Conservation (phyloP, 2,888 invertebrate genomes). For the Chrysina gloriosa region DNA sequence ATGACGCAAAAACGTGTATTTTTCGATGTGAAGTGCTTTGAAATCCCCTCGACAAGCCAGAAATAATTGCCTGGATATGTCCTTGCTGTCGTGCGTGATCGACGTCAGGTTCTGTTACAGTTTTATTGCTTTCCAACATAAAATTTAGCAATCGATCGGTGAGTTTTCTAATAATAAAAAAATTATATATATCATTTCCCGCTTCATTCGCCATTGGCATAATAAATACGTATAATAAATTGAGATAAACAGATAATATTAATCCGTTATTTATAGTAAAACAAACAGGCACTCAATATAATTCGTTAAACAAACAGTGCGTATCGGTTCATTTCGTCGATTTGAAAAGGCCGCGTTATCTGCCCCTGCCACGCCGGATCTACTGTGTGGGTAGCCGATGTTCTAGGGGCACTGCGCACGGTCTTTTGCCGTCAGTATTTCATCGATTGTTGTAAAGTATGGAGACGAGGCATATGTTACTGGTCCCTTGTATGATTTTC, state of each 20-base stretch:
- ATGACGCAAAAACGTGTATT: too few species aligned
- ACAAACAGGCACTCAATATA: neutral
- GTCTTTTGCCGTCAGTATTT: neutral
- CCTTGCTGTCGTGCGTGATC: too few species aligned
- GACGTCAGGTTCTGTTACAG: too few species aligned
- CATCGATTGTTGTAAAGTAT: slow-evolving; percentile 52
- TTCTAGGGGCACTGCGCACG: slow-evolving; percentile 32
- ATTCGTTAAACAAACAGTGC: neutral
- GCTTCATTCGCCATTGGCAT: too few species aligned
- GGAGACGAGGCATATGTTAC: slow-evolving; percentile 60
- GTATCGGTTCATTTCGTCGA: neutral
- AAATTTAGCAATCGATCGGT: too few species aligned
- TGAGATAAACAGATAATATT: slow-evolving; percentile 2
- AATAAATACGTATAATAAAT: too few species aligned
- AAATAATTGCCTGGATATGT: too few species aligned
- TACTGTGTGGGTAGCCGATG: slow-evolving; percentile 36
- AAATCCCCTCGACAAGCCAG: too few species aligned
- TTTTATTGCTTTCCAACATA: too few species aligned
- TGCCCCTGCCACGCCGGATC: neutral
- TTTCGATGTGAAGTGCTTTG: too few species aligned
- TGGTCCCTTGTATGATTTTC: slow-evolving; percentile 46
- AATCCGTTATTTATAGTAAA: neutral
- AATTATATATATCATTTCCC: too few species aligned
- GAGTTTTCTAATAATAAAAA: too few species aligned
- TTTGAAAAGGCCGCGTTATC: slow-evolving; percentile 24